Base-by-base conservation (phyloP, 1,140 invertebrate genomes). In the Lerema accius region DNA sequence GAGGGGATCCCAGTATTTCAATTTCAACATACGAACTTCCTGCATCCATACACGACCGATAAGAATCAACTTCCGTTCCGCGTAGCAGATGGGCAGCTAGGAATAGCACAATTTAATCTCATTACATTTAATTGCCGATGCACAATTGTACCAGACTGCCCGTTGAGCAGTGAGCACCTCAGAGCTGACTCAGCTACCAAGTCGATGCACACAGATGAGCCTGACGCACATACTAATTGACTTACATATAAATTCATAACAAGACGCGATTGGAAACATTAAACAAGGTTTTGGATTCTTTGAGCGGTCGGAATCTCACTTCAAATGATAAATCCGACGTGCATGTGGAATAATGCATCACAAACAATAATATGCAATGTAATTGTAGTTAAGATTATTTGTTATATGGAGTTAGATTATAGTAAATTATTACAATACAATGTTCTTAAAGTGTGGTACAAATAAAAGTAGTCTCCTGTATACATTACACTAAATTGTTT, bases 61-160 rank as follows among this genome's bases (percentile, higher is more conserved):
- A 86, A 84, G 77, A 76, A 80, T 76, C 68, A 56, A 71, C 73
- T 78, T 81, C 79, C 82, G 73, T 67, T 66, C 35, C 55, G 63
- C 62, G 63, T 51, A 70, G 61, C 83, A 83, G 77, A 82, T 79
- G 78, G 56, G 66, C 61, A 56, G 73, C 80, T 84, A 82, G 73
- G 80, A 86, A 84, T 87, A 86, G 80, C 79, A 84, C 74, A 78
- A 86, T 85, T 84, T 85, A 80, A 86, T 86, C 83, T 87, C 75
- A 84, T 86, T 79, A 81, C 82, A 81, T 82, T 87, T 86, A 87
- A 89, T 89, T 86, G 75, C 78, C 79, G 77, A 81, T 84, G 74
- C 73, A 86, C 83, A 84, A 84, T 83, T 84, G 79, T 75, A 71
- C 35, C 59, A 60, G 70, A 74, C 83, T 84, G n/a, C n/a, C n/a